Base-by-base conservation (phyloP, 2,888 invertebrate species). In the Caenorhabditis sinica region DNA sequence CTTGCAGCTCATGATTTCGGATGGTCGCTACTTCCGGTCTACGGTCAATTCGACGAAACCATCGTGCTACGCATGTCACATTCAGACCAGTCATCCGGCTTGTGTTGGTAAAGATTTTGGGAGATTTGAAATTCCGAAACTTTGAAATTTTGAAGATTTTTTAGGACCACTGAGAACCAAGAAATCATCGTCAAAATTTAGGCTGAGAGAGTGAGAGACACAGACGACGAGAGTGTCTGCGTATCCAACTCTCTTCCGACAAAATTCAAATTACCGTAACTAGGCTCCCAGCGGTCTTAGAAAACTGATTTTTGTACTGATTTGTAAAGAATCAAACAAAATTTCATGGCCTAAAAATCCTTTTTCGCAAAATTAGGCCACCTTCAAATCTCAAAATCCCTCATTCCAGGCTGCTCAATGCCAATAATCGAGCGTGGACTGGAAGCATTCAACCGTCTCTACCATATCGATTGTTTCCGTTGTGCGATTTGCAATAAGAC, bases 31-130 rank as follows among this genome's bases (percentile, higher is more conserved):
- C 40, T 66, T 75, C 43, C 72, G 72, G 0, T 82, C 82, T 0
- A 15, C 23, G 2, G 45, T 65, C 13, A 51, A 72, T n/a, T 20
- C 63, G 8, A 20, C 51, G 56, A 25, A 77, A 17, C 53, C 72
- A 13, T 58, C 77, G 15, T 83, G 83, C 66, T 83, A 83, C 43
- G 66, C 65, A 25, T 83, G 83, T 45, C 73, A 77, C 43, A 61
- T 83, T 30, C 60, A 68, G 43, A 77, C 77, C 0, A 61, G 53
- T 9, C 71, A 83, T 69, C 83, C 83, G 4, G 28, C 83, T 1
- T 83, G 83, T 51, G 51, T 36, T 23, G 82, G 82, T 76, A 13
- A 56, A 20, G 51, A 20, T 5, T 9, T 23, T 2, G 23, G 20
- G 23, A 51, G 20, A 23, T 9, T 20, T 17, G 58, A 33, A 33